A percentile compares a stretch with the other conserved stretches of the same genome.
Conservation (phyloP, 2,113 vertebrate genomes). For the Motacilla tschutschensis region DNA sequence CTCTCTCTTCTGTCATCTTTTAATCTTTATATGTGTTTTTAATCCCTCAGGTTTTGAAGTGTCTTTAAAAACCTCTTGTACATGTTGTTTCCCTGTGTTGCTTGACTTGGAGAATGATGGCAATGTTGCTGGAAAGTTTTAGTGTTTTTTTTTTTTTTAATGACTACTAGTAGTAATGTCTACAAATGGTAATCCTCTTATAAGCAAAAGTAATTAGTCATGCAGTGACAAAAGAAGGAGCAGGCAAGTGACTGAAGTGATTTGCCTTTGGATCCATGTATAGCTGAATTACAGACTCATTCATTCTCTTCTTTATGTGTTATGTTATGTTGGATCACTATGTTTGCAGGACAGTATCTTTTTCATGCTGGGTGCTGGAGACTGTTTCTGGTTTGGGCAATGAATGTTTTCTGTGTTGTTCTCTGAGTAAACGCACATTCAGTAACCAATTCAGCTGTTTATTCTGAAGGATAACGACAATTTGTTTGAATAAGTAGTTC, state of each 20-base stretch:
- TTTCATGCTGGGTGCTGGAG: not conserved
- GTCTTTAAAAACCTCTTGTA: not conserved
- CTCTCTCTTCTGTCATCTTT: not conserved
- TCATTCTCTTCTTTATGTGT: not conserved
- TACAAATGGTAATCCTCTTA: not conserved
- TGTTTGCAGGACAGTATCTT: not conserved
- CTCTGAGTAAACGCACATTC: not conserved
- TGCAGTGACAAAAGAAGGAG: not conserved
- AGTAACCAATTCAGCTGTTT: not conserved
- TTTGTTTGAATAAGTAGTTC: not conserved
- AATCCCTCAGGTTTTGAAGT: not conserved
- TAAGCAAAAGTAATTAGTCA: not conserved
- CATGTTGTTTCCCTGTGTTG: not conserved
- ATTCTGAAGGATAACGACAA: not conserved
- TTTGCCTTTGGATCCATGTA: not conserved
- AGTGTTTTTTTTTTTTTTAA: not conserved
- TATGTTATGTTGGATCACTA: not conserved
- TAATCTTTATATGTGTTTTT: not conserved
- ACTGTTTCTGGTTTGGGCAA: not conserved
- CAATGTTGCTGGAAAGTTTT: not conserved
- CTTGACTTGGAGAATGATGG: not conserved
- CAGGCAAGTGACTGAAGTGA: not conserved
- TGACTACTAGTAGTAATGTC: not conserved
- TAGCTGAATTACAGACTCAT: not conserved
- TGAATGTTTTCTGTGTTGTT: not conserved